Base-by-base conservation (phyloP, 2,797 vertebrate genomes). In the Syndactyla subalaris region DNA sequence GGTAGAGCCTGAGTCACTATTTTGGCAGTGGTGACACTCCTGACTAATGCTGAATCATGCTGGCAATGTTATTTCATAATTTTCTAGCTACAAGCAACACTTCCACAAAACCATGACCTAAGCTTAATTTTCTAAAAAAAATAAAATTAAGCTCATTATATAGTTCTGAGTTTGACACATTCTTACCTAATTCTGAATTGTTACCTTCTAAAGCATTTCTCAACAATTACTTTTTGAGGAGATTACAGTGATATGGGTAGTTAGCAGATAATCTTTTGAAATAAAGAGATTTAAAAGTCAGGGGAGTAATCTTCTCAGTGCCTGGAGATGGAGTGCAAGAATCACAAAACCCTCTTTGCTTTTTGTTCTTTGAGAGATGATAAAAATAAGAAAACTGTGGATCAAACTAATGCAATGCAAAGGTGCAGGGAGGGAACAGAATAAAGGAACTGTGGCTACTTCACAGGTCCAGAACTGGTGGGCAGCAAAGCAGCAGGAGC, bases 31-130 rank as follows among this genome's bases (percentile, higher is more conserved):
- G 27, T 76, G 41, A 66, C 51, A 19, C 39, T 89, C 43, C 77
- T 95, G 65, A 85, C 61, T 88, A 75, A 83, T 20, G 78, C 34
- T 86, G 89, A 96, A 73, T 94, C 88, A 85, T 57, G 34, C 38
- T 89, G 80, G 55, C 22, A 87, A 62, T 4, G 11, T 7, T 54
- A 11, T 67, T 94, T 92, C 79, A 71, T 52, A 32, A 70, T 85
- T 89, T 80, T 70, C 43, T 59, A 85, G 17, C 62, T 75, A 41
- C 45, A 66, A 79, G 34, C 3, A 88, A 43, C 27, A 36, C 26
- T 88, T 95, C 12, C 55, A 71, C 16, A 74, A 88, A 92, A 54
- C 38, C 63, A 51, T 30, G 82, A 92, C n/a, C 34, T 45, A 59
- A 68, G 32, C 76, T 73, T 79, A 65, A 26, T 92, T 94, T 46